Conservation (phyloP, 2,888 invertebrate species). For the Epirrhoe alternata region DNA sequence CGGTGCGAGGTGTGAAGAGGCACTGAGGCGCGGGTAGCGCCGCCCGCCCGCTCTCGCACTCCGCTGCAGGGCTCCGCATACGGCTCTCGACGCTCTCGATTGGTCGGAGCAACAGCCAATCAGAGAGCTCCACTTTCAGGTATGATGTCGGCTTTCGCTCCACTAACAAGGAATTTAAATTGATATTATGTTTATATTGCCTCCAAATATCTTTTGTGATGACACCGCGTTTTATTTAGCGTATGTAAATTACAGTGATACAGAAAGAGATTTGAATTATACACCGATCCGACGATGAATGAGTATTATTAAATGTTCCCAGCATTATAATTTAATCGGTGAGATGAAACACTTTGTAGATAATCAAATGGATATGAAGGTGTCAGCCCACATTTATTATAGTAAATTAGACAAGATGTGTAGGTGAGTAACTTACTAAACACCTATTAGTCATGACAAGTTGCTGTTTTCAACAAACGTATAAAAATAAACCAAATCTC, state of each 20-base stretch:
- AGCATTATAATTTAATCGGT: conserved; percentile 64
- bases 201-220: conserved; percentile 85
- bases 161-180: conserved; percentile 86
- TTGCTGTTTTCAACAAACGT: conserved; percentile 28
- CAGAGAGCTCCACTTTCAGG: conserved; percentile 63
- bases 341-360: conserved; percentile 57
- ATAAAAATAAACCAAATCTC: conserved; percentile 11
- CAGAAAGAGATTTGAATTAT: conserved; percentile 83
- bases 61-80: conserved; percentile 54
- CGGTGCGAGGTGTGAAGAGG: conserved; percentile 73
- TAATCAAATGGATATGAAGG: conserved; percentile 40
- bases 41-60: conserved; percentile 59
- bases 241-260: conserved; percentile 84
- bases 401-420: conserved; percentile 31
- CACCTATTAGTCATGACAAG: conserved; percentile 37
- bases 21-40: conserved; percentile 76
- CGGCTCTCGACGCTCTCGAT: conserved; percentile 50
- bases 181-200: conserved; percentile 86
- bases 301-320: conserved; percentile 72
- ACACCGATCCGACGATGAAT: conserved; percentile 77
- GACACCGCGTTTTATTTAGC: conserved; percentile 85
- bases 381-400: conserved; percentile 35
- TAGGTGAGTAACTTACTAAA: conserved; percentile 25
- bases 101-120: conserved; percentile 69
- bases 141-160: conserved; percentile 85